phyloP scores from a whole-genome alignment of 2,797 vertebrate species.

The Lacerta bilineata region DNA sequence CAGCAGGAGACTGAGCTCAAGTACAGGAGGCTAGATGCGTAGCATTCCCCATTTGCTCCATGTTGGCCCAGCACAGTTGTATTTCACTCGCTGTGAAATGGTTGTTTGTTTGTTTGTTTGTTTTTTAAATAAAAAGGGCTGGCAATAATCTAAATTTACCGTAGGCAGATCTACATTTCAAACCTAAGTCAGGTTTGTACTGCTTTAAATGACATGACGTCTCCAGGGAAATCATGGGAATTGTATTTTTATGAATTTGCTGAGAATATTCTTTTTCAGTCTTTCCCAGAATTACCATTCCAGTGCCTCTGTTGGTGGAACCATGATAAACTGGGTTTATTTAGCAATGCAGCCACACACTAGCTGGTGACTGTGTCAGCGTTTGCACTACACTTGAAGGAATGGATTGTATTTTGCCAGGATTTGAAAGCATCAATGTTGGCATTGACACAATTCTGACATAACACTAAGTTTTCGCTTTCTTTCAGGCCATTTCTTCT shows the following conservation, averaged over 20 bases:
- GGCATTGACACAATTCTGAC: background rate
- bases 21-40: background rate
- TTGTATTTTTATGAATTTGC: background rate
- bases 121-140: background rate
- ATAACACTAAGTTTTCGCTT: background rate
- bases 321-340: background rate
- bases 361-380: background rate
- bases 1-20: background rate
- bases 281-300: background rate
- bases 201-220: background rate
- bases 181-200: background rate
- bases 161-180: background rate
- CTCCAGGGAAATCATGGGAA: background rate
- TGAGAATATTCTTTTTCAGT: background rate
- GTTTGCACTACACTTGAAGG: background rate
- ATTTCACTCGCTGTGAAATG: background rate
- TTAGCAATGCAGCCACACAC: background rate
- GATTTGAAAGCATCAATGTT: background rate
- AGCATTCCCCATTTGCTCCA: too few species aligned
- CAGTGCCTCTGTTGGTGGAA: background rate
- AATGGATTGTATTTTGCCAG: background rate
- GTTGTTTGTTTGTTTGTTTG: too few species aligned
- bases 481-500: background rate
- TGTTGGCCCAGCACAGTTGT: background rate
- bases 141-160: background rate